Percentiles rank a stretch among this genome's conserved stretches.
phyloP scores from a whole-genome alignment of 2,113 vertebrate genomes.

The Chrysemys picta region DNA sequence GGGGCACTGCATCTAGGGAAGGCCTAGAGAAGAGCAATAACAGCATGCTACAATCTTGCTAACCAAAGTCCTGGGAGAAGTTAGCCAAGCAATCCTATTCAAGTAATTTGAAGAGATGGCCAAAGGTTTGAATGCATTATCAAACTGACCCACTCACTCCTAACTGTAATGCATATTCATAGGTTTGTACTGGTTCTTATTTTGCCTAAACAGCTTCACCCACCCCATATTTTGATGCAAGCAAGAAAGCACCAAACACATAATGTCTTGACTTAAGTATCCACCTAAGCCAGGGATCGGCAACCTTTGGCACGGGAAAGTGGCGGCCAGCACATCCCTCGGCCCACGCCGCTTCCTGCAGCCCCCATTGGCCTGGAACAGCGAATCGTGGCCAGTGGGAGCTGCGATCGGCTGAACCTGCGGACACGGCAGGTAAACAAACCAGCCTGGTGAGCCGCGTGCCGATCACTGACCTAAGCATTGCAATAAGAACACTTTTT shows the following conservation, averaged over 20 bases:
- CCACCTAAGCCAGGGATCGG: background rate
- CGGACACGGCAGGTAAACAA: too few relatives aligned
- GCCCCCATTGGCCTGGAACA: too few relatives aligned
- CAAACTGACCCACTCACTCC: background rate
- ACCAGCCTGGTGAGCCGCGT: too few relatives aligned
- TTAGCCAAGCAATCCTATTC: background rate
- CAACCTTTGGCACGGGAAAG: too few relatives aligned
- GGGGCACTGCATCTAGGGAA: too few relatives aligned
- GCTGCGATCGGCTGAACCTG: too few relatives aligned
- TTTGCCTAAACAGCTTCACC: background rate
- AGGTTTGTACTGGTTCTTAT: background rate
- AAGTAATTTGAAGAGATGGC: background rate
- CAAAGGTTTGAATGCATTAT: background rate
- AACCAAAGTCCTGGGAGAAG: background rate
- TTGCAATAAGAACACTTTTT: background rate
- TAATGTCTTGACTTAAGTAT: background rate
- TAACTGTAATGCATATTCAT: background rate
- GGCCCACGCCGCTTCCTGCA: too few relatives aligned
- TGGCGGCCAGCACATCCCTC: too few relatives aligned
- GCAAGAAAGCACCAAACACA: background rate
- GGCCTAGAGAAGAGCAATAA: too few relatives aligned
- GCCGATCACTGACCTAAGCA: background rate
- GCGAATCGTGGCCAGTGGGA: too few relatives aligned
- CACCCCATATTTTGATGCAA: background rate
- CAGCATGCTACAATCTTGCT: rapidly evolving